Evolutionary conservation across 2,113 vertebrate species (phyloP), one percentile per base, ranked within the genome.

Genomic region (Platycercus adscitus): DNA sequence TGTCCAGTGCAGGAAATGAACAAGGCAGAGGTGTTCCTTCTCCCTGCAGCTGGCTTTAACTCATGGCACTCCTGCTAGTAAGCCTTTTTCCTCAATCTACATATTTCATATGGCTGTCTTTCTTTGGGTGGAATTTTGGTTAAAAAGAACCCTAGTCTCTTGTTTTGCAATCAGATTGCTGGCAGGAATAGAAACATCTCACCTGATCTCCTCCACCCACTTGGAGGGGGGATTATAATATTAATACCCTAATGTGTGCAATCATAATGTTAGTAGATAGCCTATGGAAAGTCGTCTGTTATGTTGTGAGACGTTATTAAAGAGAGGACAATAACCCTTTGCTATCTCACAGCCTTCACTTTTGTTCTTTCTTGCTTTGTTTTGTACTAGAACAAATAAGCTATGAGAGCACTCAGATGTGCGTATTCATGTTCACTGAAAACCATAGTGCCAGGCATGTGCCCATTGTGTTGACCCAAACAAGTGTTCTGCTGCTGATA

Each of bases 401-500:
- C 83, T n/a, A 6, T 58, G 81, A 76, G 49, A 0, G 0, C 24
- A 5, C 86, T 93, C 60, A 82, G 69, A 83, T 80, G 61, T 26
- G 46, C 0, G 1, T 86, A 23, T 88, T 93, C 83, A 71, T 88
- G 78, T 81, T 73, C 43, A 46, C 29, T 76, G 94, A 79, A 93
- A 81, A n/a, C 63, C 50, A 24, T 41, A 18, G 16, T 13, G 53
- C 81, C 76, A 70, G 75, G 50, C 93, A 52, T 46, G 71, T 0
- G 2, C 43, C 90, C 64, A 41, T 91, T 83, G 43, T 84, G 65
- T 90, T 88, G 85, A 84, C 82, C 82, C 64, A 81, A 77, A 82
- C 75, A 91, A 90, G 73, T 43, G 76, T 81, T 83, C 60, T 90
- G 80, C 79, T 93, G 87, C 89, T 96, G 93, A 82, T 81, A 31